Conservation (phyloP, 2,888 invertebrate species). For the Spodoptera exigua region DNA sequence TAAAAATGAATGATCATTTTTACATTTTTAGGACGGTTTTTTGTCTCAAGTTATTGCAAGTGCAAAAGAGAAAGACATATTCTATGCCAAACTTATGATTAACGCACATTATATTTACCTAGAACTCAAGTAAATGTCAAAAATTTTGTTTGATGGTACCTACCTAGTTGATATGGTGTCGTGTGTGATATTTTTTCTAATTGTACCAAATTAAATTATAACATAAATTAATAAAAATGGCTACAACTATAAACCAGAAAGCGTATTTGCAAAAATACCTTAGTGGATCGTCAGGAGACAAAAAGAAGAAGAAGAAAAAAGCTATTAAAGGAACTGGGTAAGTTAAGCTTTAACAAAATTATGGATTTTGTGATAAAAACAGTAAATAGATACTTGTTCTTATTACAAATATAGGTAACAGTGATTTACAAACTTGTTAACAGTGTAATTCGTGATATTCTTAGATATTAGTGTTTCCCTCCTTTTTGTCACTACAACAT, state of each 20-base stretch:
- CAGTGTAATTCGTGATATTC: no score
- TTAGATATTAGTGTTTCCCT: no score
- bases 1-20: no score
- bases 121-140: no score
- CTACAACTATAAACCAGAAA: slow-evolving; percentile 91
- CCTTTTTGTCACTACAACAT: no score
- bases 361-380: background rate
- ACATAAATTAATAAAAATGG: slow-evolving; percentile 68
- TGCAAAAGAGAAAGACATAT: background rate
- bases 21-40: no score
- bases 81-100: no score
- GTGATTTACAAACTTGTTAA: background rate
- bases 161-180: slow-evolving; percentile 1
- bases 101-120: no score
- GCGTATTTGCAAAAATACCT: slow-evolving; percentile 94
- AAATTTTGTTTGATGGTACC: no score
- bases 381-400: background rate
- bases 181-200: background rate
- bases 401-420: background rate
- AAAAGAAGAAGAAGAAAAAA: slow-evolving; percentile 91
- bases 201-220: background rate
- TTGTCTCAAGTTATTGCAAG: background rate
- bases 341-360: slow-evolving; percentile 26
- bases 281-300: slow-evolving; percentile 89
- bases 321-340: slow-evolving; percentile 81